Percentiles rank a stretch among this genome's conserved stretches.
Evolutionary conservation across 2,888 invertebrate species (phyloP).

Genomic region (Sinotaia quadrata): DNA sequence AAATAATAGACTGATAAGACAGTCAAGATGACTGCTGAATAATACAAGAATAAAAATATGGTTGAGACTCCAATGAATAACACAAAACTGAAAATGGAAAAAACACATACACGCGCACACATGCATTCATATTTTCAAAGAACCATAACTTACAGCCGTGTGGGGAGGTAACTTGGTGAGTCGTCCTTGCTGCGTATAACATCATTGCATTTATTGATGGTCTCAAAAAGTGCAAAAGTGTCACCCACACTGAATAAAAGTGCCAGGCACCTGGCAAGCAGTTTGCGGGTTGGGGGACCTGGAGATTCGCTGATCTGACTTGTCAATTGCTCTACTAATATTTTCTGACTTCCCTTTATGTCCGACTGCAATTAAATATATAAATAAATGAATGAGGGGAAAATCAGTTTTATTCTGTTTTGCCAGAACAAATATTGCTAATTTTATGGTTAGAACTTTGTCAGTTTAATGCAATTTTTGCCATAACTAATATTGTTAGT

Average conservation of each 20-base stretch:
- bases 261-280: conserved; percentile 91
- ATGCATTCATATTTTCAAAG: neutral
- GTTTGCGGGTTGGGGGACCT: conserved; percentile 92
- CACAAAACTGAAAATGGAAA: no score
- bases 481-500: no score
- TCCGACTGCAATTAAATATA: conserved; percentile 81
- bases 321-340: conserved; percentile 93
- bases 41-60: no score
- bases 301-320: conserved; percentile 88
- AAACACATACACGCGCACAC: neutral
- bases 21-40: no score
- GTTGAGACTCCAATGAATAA: no score
- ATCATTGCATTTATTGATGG: conserved; percentile 98
- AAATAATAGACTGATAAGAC: no score
- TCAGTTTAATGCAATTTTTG: neutral
- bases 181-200: conserved; percentile 97
- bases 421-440: neutral
- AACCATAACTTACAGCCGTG: conserved; percentile 88
- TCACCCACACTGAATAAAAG: conserved; percentile 97
- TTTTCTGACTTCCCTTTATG: conserved; percentile 96
- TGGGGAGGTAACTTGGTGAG: conserved; percentile 94
- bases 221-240: conserved; percentile 95
- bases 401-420: no score
- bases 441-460: neutral
- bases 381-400: no score